phyloP scores from a whole-genome alignment of 2,113 vertebrate species.

The Plestiodon gilberti region DNA sequence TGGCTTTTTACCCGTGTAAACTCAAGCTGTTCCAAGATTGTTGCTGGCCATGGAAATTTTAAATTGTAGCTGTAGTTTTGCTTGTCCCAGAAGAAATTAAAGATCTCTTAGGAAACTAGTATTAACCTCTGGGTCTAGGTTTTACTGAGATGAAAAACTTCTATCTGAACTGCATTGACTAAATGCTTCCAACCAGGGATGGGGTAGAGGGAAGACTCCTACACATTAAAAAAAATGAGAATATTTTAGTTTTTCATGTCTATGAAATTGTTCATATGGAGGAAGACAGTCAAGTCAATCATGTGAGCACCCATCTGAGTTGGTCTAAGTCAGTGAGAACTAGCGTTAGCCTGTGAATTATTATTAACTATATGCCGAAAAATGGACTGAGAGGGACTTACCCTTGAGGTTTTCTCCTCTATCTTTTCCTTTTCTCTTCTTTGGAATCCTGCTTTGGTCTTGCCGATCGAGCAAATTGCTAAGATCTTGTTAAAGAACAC shows the following conservation, averaged over 20 bases:
- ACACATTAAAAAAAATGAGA: background rate
- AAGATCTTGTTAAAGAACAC: constrained; percentile 71
- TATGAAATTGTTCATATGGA: background rate
- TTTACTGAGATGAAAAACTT: background rate
- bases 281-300: background rate
- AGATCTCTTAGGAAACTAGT: background rate
- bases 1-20: too few species aligned
- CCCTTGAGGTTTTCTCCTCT: constrained; percentile 59
- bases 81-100: background rate
- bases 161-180: background rate
- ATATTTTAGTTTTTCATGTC: background rate
- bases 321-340: background rate
- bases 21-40: too few species aligned
- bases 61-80: background rate
- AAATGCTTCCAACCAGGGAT: background rate
- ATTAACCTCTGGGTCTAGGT: background rate
- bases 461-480: constrained; percentile 97
- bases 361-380: background rate
- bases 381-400: constrained; percentile 52
- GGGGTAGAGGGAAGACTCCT: background rate
- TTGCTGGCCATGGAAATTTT: too few species aligned
- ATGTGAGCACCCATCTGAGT: background rate
- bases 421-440: constrained; percentile 78
- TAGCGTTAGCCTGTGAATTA: too few species aligned
- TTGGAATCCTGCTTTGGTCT: constrained; percentile 87